Evolutionary conservation across 1,140 invertebrate genomes (phyloP), one percentile per base, ranked within the genome.

Genomic region (Drosophila ironensis): DNA sequence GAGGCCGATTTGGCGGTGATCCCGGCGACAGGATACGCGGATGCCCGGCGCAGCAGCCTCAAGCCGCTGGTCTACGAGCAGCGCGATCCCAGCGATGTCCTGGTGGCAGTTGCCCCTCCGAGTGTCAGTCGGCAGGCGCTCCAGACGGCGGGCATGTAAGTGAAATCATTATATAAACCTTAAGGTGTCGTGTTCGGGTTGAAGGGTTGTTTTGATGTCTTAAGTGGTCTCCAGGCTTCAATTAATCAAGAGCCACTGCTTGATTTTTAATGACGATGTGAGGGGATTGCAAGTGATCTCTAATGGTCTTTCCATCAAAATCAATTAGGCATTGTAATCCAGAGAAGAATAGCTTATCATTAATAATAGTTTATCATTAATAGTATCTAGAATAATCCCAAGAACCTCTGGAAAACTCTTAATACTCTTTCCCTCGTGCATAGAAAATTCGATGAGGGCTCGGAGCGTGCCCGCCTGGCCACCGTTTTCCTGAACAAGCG

Each of bases 31-130:
- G 33, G 48, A 1, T 88, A 80, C 35, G 72, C 69, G 0, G 74
- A 73, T 19, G 84, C 78, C 0, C 56, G 80, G 1, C 27, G 53
- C 14, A 38, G 54, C 2, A 61, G 73, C 16, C 57, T 90, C 1
- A 33, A 77, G 11, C 88, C 89, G 0, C 8, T 90, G 25, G 50
- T 89, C 19, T 89, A 81, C 40, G 89, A 90, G 59, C 56, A 66
- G 24, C 48, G 78, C 20, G 64, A 40, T 4, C 33, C 73, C 2
- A 46, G 89, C 2, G 66, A 88, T 45, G 30, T 86, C 11, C 76
- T 81, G 38, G 88, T 90, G 9, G 88, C 76, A 1, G 52, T 90
- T 5, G 77, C 82, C 0, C 66, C 77, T 9, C 76, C 88, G 8
- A 48, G 16, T 0, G 17, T 78, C 1, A 66, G 19, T 0, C 71